Evolutionary conservation across 2,797 vertebrate genomes (phyloP).

Genomic region (Leptodactylus fallax): DNA sequence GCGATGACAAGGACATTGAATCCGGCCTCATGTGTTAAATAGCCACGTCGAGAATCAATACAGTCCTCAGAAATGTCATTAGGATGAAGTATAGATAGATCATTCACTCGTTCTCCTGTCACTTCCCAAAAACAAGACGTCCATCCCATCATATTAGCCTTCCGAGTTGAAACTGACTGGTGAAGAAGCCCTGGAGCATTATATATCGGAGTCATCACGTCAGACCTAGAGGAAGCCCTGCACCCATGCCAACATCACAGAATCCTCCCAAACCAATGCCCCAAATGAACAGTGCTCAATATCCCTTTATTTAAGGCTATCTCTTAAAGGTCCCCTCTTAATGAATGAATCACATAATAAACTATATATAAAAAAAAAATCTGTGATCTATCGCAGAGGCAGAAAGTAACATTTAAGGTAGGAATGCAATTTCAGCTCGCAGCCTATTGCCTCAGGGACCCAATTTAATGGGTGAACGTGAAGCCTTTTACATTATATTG

Average conservation of each 20-base stretch:
- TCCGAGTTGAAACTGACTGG: constrained; percentile 66
- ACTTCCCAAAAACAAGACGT: constrained; percentile 45
- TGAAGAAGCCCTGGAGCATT: constrained; percentile 48
- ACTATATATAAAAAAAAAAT: constrained; percentile 21
- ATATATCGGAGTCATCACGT: constrained; percentile 50
- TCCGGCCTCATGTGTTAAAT: constrained; percentile 3
- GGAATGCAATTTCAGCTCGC: constrained; percentile 71
- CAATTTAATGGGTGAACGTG: constrained; percentile 82
- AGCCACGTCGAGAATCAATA: constrained; percentile 45
- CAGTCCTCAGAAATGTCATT: constrained; percentile 43
- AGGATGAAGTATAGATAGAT: constrained; percentile 34
- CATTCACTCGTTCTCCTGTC: constrained; percentile 45
- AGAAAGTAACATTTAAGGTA: constrained; percentile 65
- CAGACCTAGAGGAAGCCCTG: constrained; percentile 42
- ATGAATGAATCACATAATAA: constrained; percentile 50
- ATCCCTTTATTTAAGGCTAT: background rate
- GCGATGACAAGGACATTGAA: background rate
- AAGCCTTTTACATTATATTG: constrained; percentile 81
- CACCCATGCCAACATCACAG: background rate
- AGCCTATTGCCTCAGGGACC: constrained; percentile 77
- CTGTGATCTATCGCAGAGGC: constrained; percentile 52
- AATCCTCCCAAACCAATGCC: constrained; percentile 50
- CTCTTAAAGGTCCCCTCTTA: background rate
- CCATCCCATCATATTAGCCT: constrained; percentile 52
- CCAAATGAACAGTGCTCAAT: constrained; percentile 61